Conservation (phyloP, 2,888 invertebrate species). For the Anodontia alba region DNA sequence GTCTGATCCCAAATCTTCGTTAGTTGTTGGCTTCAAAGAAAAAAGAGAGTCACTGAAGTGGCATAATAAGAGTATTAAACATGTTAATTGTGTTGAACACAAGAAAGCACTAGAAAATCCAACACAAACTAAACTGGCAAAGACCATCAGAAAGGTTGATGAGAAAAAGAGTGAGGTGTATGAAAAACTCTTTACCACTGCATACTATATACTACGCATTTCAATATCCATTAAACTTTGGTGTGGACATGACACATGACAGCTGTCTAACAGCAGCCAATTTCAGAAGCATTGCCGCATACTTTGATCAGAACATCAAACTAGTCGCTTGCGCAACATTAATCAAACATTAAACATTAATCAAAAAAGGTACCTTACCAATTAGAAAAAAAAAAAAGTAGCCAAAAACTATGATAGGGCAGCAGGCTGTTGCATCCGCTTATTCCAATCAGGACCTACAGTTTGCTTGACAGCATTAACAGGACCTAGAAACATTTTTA, state of each 20-base stretch:
- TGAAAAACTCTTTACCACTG: conserved; percentile 35
- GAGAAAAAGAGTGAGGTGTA: conserved; percentile 8
- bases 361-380: too few relatives aligned
- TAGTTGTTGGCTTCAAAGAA: conserved; percentile 19
- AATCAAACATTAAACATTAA: conserved; percentile 23
- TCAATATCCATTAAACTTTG: too few relatives aligned
- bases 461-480: too few relatives aligned
- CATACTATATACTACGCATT: conserved; percentile 40
- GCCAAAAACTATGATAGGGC: too few relatives aligned
- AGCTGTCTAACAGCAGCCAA: too few relatives aligned
- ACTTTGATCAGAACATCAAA: conserved; percentile 26
- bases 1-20: conserved; percentile 18
- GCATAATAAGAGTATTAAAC: conserved; percentile 39
- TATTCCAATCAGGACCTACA: too few relatives aligned
- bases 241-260: too few relatives aligned
- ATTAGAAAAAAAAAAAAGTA: too few relatives aligned
- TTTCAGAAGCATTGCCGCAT: too few relatives aligned
- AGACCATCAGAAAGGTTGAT: conserved; percentile 22
- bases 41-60: conserved; percentile 32
- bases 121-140: conserved; percentile 16
- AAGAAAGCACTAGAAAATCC: conserved; percentile 27
- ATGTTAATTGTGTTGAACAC: conserved; percentile 20
- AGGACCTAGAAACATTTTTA: too few relatives aligned
- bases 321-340: too few relatives aligned
- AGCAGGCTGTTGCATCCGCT: too few relatives aligned